Conservation (phyloP, 2,888 invertebrate genomes). For the Heliothis peltigera region DNA sequence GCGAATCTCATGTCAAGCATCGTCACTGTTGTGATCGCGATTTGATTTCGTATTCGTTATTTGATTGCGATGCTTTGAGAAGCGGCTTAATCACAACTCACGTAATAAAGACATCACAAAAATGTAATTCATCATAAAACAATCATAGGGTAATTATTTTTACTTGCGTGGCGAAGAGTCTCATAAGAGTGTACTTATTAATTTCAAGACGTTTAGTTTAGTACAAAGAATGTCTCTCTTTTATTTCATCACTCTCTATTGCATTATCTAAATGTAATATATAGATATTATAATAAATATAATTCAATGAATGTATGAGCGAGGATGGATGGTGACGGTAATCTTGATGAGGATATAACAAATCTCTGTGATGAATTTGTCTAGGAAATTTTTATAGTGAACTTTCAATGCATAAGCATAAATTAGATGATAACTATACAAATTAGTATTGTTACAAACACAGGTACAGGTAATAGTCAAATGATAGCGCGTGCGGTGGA, state of each 20-base stretch:
- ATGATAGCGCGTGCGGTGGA: constrained; percentile 57
- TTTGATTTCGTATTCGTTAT: constrained; percentile 61
- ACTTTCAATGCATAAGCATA: constrained; percentile 79
- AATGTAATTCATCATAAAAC: constrained; percentile 70
- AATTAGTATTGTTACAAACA: constrained; percentile 71
- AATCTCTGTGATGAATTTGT: constrained; percentile 88
- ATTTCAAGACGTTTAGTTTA: constrained; percentile 84
- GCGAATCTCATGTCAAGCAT: constrained; percentile 63
- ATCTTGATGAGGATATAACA: constrained; percentile 80
- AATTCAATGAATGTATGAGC: constrained; percentile 76
- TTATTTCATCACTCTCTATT: constrained; percentile 88
- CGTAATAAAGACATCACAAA: constrained; percentile 86
- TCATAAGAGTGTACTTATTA: constrained; percentile 86
- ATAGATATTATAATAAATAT: constrained; percentile 79
- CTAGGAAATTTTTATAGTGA: constrained; percentile 80
- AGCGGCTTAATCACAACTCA: constrained; percentile 77
- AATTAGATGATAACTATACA: constrained; percentile 64
- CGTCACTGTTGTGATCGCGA: constrained; percentile 56
- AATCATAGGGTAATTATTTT: constrained; percentile 66
- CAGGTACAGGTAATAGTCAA: constrained; percentile 66
- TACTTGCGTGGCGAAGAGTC: constrained; percentile 80
- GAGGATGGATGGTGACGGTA: constrained; percentile 83
- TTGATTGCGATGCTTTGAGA: constrained; percentile 57
- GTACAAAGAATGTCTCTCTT: constrained; percentile 89
- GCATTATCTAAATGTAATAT: constrained; percentile 79